These are phyloP conservation scores for Caiman crocodilus DNA, from an alignment of 2,797 vertebrate genomes.

Conservation along the genomic window DNA sequence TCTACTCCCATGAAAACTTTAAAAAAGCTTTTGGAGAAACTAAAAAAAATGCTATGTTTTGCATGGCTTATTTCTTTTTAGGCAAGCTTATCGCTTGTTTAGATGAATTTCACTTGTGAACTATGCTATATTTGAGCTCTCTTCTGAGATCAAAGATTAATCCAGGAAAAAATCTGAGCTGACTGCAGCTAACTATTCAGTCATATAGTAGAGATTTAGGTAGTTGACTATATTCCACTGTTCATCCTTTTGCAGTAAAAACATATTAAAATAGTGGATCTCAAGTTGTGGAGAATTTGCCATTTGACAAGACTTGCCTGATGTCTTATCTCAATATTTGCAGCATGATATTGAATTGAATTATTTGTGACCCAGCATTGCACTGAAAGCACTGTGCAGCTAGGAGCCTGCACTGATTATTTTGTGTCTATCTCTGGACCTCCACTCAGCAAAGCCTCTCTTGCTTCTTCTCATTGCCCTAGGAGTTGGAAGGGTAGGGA, in stretches of 20 bases:
- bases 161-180: conserved; percentile 31
- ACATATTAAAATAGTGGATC: background rate
- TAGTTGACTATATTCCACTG: background rate
- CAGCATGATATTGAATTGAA: accelerated
- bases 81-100: background rate
- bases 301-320: background rate
- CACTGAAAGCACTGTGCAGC: background rate
- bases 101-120: conserved; percentile 40
- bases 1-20: background rate
- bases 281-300: background rate
- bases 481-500: background rate
- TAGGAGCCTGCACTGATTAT: background rate
- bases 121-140: background rate
- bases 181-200: background rate
- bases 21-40: background rate
- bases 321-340: background rate
- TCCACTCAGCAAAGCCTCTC: background rate
- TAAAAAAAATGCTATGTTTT: conserved; percentile 8
- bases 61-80: conserved; percentile 15
- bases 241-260: background rate
- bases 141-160: conserved; percentile 39
- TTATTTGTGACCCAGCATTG: background rate
- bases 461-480: background rate
- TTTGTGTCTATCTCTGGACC: background rate
- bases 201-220: background rate